Evolutionary conservation across 2,113 vertebrate species (phyloP).

Genomic region (Paracanthobrama guichenoti): DNA sequence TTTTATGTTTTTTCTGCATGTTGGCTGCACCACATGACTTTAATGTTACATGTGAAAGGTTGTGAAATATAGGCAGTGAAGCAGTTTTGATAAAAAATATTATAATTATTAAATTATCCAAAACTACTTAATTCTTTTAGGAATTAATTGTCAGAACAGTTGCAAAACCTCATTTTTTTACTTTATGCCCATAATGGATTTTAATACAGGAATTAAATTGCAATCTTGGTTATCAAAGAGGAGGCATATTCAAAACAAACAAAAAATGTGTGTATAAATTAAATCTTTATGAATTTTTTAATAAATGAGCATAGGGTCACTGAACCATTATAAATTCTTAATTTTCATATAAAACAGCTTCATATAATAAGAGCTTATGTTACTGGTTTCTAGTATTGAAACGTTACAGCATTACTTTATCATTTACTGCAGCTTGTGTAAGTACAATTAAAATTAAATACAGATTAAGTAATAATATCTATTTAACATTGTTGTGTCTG

Average conservation of each 20-base stretch:
- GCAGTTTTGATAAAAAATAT: background rate
- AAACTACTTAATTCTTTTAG: no score
- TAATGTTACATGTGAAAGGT: background rate
- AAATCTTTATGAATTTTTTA: background rate
- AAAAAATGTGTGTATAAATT: background rate
- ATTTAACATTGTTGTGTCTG: background rate
- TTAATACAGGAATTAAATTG: background rate
- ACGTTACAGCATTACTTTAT: background rate
- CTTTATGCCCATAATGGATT: background rate
- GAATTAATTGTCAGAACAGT: background rate
- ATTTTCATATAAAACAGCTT: background rate
- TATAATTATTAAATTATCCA: no score
- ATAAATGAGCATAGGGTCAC: background rate
- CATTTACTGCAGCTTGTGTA: background rate
- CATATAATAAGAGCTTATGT: background rate
- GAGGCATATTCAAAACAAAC: background rate
- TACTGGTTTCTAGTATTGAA: background rate
- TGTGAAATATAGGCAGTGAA: background rate
- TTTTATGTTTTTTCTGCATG: background rate
- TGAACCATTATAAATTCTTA: background rate
- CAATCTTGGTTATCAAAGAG: background rate
- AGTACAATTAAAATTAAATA: background rate
- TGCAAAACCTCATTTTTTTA: background rate
- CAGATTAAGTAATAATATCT: background rate
- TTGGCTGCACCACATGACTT: background rate